These are phyloP conservation scores for Drosophila arizonae DNA, from an alignment of 1,140 invertebrate species.

Conservation along the genomic window DNA sequence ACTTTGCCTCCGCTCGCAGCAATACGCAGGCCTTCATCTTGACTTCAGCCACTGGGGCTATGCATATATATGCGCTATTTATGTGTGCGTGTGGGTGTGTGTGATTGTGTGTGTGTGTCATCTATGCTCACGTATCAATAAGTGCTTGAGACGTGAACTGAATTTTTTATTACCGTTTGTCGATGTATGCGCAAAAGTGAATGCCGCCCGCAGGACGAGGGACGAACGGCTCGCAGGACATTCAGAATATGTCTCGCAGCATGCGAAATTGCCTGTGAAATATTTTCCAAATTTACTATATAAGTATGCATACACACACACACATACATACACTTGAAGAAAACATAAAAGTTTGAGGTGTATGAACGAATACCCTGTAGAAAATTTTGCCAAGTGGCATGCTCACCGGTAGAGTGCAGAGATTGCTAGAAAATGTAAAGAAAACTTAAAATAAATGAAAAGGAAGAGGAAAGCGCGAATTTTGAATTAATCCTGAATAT, in stretches of 20 bases:
- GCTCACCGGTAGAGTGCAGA: not conserved
- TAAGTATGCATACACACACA: conserved; percentile 22
- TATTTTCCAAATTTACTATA: conserved; percentile 56
- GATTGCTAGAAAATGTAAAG: not conserved
- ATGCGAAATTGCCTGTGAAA: conserved; percentile 76
- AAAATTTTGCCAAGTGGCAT: not conserved
- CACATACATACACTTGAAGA: not conserved
- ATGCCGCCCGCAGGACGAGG: conserved; percentile 43
- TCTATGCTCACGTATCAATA: conserved; percentile 79
- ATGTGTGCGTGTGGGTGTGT: conserved; percentile 28
- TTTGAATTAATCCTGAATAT: too few relatives aligned
- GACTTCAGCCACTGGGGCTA: conserved; percentile 29
- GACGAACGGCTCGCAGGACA: conserved; percentile 22
- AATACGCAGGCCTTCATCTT: conserved; percentile 30
- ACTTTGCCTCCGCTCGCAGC: not conserved
- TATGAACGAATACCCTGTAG: not conserved
- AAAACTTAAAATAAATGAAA: not conserved
- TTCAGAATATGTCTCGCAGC: conserved; percentile 52
- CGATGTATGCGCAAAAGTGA: conserved; percentile 67
- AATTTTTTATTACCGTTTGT: conserved; percentile 71
- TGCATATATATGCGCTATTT: conserved; percentile 76
- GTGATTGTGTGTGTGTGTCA: conserved; percentile 45
- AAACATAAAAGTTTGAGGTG: not conserved
- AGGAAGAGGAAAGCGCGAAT: too few relatives aligned
- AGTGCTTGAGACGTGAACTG: conserved; percentile 77